These are phyloP conservation scores for Antrozous pallidus DNA, from an alignment of 2,797 vertebrate genomes.

Conservation along the genomic window DNA sequence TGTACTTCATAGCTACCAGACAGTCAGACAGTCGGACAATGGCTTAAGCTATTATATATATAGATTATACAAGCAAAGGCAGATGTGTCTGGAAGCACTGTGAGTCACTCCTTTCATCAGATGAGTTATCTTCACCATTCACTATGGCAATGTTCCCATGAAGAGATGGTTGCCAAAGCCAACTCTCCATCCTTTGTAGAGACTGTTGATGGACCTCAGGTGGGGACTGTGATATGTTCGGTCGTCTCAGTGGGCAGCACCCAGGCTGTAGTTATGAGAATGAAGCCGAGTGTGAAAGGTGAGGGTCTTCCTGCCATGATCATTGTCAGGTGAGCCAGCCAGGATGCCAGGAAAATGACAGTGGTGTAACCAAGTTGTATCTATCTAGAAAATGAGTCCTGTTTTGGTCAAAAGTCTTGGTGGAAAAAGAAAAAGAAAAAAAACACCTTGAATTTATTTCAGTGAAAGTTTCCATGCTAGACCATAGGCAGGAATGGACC, in stretches of 20 bases:
- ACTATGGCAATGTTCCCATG: rapidly evolving
- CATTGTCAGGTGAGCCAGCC: neutral
- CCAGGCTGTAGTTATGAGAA: neutral
- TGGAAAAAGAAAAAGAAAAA: neutral
- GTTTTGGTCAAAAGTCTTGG: neutral
- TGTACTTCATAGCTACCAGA: too few species aligned
- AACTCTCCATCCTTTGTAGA: too few species aligned
- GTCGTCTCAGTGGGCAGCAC: neutral
- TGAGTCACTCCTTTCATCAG: neutral
- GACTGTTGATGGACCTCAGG: rapidly evolving
- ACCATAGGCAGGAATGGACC: too few species aligned
- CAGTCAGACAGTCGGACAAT: too few species aligned
- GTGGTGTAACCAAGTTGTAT: rapidly evolving
- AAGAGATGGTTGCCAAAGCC: neutral
- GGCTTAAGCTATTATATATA: too few species aligned
- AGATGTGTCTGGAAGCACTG: neutral
- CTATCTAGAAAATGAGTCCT: neutral
- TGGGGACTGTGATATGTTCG: too few species aligned
- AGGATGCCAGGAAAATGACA: neutral
- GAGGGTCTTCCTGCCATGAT: rapidly evolving
- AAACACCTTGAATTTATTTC: neutral
- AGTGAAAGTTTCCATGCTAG: neutral
- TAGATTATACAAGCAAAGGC: neutral
- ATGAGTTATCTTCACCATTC: neutral
- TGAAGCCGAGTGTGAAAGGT: neutral